Evolutionary conservation across 2,888 invertebrate genomes (phyloP), one percentile per base, ranked within the genome.

Genomic region (Dryadula phaetusa): DNA sequence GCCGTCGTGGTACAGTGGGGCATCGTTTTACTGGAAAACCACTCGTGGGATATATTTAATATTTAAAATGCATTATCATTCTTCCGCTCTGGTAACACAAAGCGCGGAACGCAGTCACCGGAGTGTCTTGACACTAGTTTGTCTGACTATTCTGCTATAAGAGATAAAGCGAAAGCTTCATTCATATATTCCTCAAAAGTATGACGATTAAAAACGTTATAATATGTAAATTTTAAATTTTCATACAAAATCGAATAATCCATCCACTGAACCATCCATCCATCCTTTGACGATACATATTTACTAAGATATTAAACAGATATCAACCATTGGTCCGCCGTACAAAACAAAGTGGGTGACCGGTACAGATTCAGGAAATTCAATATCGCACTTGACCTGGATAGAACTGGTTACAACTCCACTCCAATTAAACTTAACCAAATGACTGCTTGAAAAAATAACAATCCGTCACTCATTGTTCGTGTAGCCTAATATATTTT

Each of bases 371-470:
- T 66, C 66, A 74, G 74, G 74, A 74, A 71, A 65, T 64, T 60
- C 66, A 69, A 60, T 70, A 72, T 66, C 74, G 74, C 73, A 70
- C 75, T 75, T 74, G 75, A 72, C 75, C 72, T 52, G 53, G 68
- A 66, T 72, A 63, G 32, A 37, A 70, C 72, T 67, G 67, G 71
- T 72, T 70, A 18, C 64, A 53, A 14, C n/a, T 37, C 28, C 66
- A 67, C 66, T 73, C 70, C 61, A 72, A 73, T 72, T 70, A 69
- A 58, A 66, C 32, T 16, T 7, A n/a, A n/a, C 47, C 37, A 65
- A 64, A 69, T 63, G 52, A 65, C 66, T 60, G 66, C 66, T 65
- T 67, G 64, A 44, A 54, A 25, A 20, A 64, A 64, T 66, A 62
- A 73, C 72, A 73, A 73, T 72, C n/a, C 54, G 44, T 12, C 18